Base-by-base conservation (phyloP, 2,888 invertebrate genomes). In the Allacma fusca region DNA sequence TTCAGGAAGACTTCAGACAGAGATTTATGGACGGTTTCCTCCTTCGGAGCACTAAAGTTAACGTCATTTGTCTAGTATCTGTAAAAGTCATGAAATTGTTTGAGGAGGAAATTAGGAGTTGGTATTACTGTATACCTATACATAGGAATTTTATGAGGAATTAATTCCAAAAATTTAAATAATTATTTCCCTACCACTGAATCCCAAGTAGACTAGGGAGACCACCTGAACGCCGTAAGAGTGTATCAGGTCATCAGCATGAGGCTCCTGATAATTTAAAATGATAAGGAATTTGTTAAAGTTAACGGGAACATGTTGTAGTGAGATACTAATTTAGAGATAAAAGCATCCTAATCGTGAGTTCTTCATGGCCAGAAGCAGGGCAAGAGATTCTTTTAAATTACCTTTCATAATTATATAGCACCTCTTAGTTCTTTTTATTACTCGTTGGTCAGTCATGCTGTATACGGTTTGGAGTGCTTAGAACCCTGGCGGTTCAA, bases 81-180 rank as follows among this genome's bases (percentile, higher is more conserved):
- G 5, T 50, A 50, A 50, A 50, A n/a, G 19, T 5, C 4, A 50
- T 5, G n/a, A 50, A 50, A 50, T 19, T 50, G 4, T 50, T n/a
- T 19, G 19, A n/a, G 16, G 16, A 50, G 4, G n/a, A 16, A 50
- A 50, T 50, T 62, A 23, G 19, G 2, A 23, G 13, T 23, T 9
- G 7, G 24, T 23, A 23, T 62, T 9, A 13, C 28, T 65, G 19
- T 19, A 16, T n/a, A 50, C 1, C 5, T 1, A 50, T 50, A 40
- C 40, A 40, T 40, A 5, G 24, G 23, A 26, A 28, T 65, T 65
- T 65, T 28, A n/a, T 65, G 65, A 28, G 28, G n/a, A 65, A 65
- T 65, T 65, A 28, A 65, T 65, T 65, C 65, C 12, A 59, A 23
- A 13, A 23, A 62, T 62, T 62, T 26, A 13, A 62, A 62, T 57